Conservation (phyloP, 2,797 vertebrate species). For the Ciconia nigra region DNA sequence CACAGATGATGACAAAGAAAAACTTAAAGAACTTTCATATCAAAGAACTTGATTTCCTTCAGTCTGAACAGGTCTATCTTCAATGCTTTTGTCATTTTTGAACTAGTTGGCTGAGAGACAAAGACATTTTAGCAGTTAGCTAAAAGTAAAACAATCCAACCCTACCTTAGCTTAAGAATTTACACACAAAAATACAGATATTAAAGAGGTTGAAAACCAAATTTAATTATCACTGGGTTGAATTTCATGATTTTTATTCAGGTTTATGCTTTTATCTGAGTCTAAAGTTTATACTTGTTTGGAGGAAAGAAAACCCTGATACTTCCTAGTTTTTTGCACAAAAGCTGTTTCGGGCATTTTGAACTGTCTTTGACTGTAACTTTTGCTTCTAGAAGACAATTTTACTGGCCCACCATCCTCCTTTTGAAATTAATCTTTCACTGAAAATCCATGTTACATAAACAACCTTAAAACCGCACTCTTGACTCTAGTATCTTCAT, state of each 20-base stretch:
- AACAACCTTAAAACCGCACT: neutral
- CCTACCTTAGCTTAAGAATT: neutral
- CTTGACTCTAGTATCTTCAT: neutral
- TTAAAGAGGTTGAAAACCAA: neutral
- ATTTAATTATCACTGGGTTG: neutral
- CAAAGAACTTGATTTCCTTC: neutral
- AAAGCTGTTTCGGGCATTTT: neutral
- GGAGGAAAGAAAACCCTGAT: neutral
- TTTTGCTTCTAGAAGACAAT: neutral
- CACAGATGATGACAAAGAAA: neutral
- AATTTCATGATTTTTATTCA: neutral
- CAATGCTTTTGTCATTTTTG: neutral
- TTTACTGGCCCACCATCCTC: neutral
- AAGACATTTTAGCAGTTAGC: neutral
- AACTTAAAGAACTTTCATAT: neutral
- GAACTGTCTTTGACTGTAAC: neutral
- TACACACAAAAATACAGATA: neutral
- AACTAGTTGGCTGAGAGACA: neutral
- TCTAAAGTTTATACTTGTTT: neutral
- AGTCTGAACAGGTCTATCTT: neutral
- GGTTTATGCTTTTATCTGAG: neutral
- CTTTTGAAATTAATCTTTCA: neutral
- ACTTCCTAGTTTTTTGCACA: neutral
- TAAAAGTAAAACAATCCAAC: neutral
- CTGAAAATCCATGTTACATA: neutral